phyloP scores from a whole-genome alignment of 2,888 invertebrate genomes.

The Itoplectis maculator region DNA sequence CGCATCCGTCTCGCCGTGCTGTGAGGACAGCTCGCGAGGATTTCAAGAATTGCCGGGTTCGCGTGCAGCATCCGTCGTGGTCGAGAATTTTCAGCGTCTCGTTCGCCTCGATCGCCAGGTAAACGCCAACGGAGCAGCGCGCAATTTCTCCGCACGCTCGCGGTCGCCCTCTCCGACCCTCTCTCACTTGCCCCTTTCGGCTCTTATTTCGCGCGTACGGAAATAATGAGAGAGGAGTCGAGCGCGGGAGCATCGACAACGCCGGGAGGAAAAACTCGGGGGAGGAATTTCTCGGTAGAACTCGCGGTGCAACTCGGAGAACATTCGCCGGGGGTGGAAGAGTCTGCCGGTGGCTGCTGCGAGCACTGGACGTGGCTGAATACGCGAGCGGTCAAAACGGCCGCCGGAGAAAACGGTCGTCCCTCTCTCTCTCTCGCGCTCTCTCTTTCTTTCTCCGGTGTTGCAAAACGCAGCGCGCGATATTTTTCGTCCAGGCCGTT shows the following conservation, averaged over 20 bases:
- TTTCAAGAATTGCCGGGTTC: conserved; percentile 13
- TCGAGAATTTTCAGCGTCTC: conserved; percentile 27
- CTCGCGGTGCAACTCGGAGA: not conserved
- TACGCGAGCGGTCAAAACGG: conserved; percentile 14
- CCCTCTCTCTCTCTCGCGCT: not conserved
- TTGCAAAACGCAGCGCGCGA: conserved; percentile 15
- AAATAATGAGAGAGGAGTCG: conserved; percentile 12
- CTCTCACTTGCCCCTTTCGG: no score
- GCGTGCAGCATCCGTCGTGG: conserved; percentile 46
- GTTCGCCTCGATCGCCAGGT: conserved; percentile 30
- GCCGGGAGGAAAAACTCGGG: conserved; percentile 24
- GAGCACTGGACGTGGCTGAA: not conserved
- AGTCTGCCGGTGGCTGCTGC: no score
- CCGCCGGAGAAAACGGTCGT: not conserved
- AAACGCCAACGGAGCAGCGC: conserved; percentile 2
- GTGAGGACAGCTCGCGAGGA: not conserved
- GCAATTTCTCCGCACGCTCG: conserved; percentile 30
- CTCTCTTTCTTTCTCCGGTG: no score
- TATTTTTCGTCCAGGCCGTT: conserved; percentile 27
- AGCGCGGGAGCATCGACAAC: not conserved
- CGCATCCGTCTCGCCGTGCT: no score
- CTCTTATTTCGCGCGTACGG: not conserved
- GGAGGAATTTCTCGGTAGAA: conserved; percentile 20
- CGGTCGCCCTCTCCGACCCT: no score
- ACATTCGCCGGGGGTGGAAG: not conserved